These are phyloP conservation scores for Syrphus vitripennis DNA, from an alignment of 2,888 invertebrate genomes.

Conservation along the genomic window DNA sequence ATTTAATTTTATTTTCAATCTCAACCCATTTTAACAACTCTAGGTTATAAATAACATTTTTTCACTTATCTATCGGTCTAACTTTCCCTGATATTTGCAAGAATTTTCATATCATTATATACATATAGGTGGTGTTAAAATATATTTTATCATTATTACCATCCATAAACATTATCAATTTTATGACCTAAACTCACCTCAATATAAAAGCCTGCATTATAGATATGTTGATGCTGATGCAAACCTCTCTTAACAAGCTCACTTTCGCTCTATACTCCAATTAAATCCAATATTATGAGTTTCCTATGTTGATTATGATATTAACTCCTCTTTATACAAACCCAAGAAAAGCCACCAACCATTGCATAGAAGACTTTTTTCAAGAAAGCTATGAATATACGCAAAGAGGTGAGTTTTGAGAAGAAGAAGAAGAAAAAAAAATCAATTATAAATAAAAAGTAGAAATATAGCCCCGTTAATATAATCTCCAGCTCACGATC, in stretches of 20 bases:
- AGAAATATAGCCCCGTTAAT: slow-evolving; percentile 13
- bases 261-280: slow-evolving; percentile 54
- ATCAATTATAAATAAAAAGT: slow-evolving; percentile 62
- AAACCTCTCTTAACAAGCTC: not conserved
- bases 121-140: not conserved
- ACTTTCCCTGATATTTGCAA: not conserved
- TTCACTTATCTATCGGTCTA: not conserved
- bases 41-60: not conserved
- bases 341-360: not conserved
- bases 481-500: slow-evolving; percentile 5
- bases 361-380: not conserved
- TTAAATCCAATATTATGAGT: slow-evolving; percentile 18
- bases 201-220: not conserved
- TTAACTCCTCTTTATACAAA: not conserved
- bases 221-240: not conserved
- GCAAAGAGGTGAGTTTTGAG: not conserved
- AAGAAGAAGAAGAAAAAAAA: not conserved
- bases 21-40: not conserved
- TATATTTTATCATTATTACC: not conserved
- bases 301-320: slow-evolving; percentile 30
- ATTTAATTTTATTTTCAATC: not conserved
- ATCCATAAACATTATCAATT: slow-evolving; percentile 12
- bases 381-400: not conserved
- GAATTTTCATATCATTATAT: slow-evolving; percentile 1
- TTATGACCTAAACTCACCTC: slow-evolving; percentile 21